These are phyloP conservation scores for Atta texana DNA, from an alignment of 1,140 invertebrate genomes.

Conservation along the genomic window DNA sequence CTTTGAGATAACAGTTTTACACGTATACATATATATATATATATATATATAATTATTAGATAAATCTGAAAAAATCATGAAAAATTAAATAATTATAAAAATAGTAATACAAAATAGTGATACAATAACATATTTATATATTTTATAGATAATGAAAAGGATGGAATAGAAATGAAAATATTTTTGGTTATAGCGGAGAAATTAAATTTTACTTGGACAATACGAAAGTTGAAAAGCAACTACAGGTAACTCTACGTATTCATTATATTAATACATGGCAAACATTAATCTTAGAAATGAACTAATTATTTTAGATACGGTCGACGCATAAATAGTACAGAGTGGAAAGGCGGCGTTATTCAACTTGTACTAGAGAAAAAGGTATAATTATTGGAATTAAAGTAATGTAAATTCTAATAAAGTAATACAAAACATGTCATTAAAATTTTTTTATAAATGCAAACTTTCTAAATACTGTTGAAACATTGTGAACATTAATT, in stretches of 20 bases:
- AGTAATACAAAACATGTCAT: no score
- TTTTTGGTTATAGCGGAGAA: conserved; percentile 76
- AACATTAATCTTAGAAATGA: neutral
- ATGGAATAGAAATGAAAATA: conserved; percentile 77
- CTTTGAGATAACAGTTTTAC: neutral
- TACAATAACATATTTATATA: conserved; percentile 11
- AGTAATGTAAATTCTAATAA: neutral
- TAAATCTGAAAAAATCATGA: neutral
- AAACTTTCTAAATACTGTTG: no score
- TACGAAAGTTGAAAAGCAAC: conserved; percentile 70
- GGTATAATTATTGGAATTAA: conserved; percentile 35
- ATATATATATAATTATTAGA: neutral
- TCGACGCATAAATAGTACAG: conserved; percentile 67
- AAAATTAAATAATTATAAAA: neutral
- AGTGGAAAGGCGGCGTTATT: conserved; percentile 79
- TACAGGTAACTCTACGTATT: conserved; percentile 65
- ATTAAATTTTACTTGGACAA: conserved; percentile 79
- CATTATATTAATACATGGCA: neutral
- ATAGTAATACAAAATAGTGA: neutral
- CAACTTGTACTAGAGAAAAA: conserved; percentile 55
- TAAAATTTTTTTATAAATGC: no score
- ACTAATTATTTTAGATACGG: conserved; percentile 73
- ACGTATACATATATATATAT: no score
- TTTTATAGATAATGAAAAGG: conserved; percentile 71
- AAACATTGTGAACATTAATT: neutral